These are phyloP conservation scores for Acrossocheilus fasciatus DNA, from an alignment of 2,797 vertebrate species.

Conservation along the genomic window DNA sequence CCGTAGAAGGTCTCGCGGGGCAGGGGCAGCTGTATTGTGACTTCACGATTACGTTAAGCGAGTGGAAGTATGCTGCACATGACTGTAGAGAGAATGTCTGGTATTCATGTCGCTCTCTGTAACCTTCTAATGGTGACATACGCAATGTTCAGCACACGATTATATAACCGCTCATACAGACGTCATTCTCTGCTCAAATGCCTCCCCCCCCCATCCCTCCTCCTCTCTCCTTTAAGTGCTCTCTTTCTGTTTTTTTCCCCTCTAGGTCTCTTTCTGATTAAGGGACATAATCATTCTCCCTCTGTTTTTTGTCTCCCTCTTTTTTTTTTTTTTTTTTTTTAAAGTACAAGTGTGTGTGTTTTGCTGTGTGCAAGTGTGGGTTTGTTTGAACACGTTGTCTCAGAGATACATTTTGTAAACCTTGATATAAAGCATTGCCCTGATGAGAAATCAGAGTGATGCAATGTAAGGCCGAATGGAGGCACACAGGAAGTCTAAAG, in stretches of 20 bases:
- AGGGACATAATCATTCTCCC: not conserved
- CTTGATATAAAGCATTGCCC: not conserved
- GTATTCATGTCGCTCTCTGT: conserved; percentile 76
- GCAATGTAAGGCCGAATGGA: not conserved
- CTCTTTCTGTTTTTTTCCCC: conserved; percentile 51
- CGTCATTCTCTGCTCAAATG: conserved; percentile 70
- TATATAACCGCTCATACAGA: conserved; percentile 76
- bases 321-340: not conserved
- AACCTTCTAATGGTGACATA: conserved; percentile 79
- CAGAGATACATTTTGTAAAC: conserved; percentile 26
- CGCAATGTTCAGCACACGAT: conserved; percentile 76
- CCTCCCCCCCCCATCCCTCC: conserved; percentile 52
- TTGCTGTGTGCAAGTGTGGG: not conserved
- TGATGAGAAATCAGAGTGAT: not conserved
- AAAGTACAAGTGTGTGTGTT: not conserved
- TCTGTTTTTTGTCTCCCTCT: not conserved
- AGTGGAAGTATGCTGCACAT: conserved; percentile 72
- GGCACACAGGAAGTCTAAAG: not conserved
- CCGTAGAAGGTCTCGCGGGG: conserved; percentile 32
- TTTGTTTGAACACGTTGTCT: conserved; percentile 2
- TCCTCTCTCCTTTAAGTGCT: not conserved
- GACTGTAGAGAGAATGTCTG: conserved; percentile 73
- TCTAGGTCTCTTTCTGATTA: not conserved
- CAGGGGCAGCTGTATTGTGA: conserved; percentile 25
- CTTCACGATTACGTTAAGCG: conserved; percentile 42